A percentile compares a stretch with the other conserved stretches of the same genome.
phyloP scores from a whole-genome alignment of 2,888 invertebrate genomes.

The Eucriotettix oculatus region DNA sequence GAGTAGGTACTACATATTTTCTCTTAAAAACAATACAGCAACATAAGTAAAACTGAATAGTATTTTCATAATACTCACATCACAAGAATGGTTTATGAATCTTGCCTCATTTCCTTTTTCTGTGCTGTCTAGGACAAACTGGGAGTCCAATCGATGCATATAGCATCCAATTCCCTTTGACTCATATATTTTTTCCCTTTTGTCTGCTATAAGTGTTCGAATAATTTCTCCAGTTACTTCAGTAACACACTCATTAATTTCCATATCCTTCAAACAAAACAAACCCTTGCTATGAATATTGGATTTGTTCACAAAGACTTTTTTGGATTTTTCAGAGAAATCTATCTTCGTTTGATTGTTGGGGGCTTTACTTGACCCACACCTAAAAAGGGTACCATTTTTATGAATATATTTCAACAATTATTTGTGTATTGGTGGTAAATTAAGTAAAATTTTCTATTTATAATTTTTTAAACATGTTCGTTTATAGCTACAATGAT shows the following conservation, averaged over 20 bases:
- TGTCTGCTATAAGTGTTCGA: slow-evolving; percentile 79
- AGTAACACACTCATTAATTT: slow-evolving; percentile 68
- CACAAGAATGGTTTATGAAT: slow-evolving; percentile 97
- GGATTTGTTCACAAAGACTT: slow-evolving; percentile 83
- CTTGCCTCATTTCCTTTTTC: slow-evolving; percentile 95
- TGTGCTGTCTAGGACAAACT: slow-evolving; percentile 94
- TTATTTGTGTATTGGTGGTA: neutral
- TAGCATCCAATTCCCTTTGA: slow-evolving; percentile 92
- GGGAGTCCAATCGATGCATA: slow-evolving; percentile 94
- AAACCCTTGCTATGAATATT: slow-evolving; percentile 87
- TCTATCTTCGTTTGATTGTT: slow-evolving; percentile 93
- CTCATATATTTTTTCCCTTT: slow-evolving; percentile 84
- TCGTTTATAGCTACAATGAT: neutral
- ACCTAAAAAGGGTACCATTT: slow-evolving; percentile 28
- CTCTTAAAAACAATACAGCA: too few species aligned
- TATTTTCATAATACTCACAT: slow-evolving; percentile 43
- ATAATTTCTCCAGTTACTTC: slow-evolving; percentile 78
- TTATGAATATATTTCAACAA: slow-evolving; percentile 2
- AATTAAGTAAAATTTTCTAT: neutral
- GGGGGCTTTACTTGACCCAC: slow-evolving; percentile 65
- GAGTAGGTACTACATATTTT: too few species aligned
- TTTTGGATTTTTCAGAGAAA: slow-evolving; percentile 67
- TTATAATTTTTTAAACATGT: neutral
- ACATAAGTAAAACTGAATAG: too few species aligned
- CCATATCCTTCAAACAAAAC: slow-evolving; percentile 85